Evolutionary conservation across 2,797 vertebrate species (phyloP).

Genomic region (Eospalax fontanierii): DNA sequence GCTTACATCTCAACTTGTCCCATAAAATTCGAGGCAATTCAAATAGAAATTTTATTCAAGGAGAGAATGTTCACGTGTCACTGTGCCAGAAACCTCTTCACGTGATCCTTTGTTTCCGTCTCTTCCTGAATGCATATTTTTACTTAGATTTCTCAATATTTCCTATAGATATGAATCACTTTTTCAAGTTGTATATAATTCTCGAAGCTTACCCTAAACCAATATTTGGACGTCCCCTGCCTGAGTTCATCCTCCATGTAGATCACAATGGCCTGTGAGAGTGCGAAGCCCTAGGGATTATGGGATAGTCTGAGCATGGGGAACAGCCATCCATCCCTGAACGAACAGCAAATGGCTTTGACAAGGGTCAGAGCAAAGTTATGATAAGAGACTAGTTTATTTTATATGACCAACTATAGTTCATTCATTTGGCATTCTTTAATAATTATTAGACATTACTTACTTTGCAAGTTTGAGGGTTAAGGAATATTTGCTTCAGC

Average conservation of each 20-base stretch:
- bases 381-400: not conserved
- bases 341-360: not conserved
- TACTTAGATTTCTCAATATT: not conserved
- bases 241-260: not conserved
- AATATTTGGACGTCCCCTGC: not conserved
- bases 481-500: constrained; percentile 10
- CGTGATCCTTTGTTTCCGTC: not conserved
- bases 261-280: not conserved
- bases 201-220: not conserved
- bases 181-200: not conserved
- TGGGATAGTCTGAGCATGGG: no score
- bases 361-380: not conserved
- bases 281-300: not conserved
- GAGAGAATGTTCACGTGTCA: no score
- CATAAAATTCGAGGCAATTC: not conserved
- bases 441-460: not conserved
- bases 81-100: not conserved
- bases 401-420: not conserved
- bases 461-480: not conserved
- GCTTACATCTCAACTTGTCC: not conserved
- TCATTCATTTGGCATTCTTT: not conserved
- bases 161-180: not conserved
- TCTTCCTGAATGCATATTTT: not conserved
- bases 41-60: not conserved
- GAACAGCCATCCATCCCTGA: not conserved